Percentiles rank a stretch among this genome's conserved stretches.
Evolutionary conservation across 2,113 vertebrate species (phyloP).

Genomic region (Podarcis muralis): DNA sequence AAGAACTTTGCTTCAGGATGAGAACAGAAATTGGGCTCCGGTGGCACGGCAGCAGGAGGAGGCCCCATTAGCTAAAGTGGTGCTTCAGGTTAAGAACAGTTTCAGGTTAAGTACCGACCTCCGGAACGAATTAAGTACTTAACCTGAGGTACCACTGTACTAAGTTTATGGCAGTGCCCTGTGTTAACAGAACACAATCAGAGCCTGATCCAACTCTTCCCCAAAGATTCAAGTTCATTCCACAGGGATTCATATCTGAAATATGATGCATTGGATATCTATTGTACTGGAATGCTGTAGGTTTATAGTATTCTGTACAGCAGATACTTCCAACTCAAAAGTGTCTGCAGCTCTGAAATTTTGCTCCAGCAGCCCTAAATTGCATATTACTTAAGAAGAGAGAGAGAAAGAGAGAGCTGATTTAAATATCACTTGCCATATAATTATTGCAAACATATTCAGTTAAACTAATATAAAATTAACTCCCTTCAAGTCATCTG

Average conservation of each 20-base stretch:
- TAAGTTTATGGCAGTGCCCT: background rate
- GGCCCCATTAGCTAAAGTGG: too few species aligned
- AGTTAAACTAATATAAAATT: slow-evolving; percentile 52
- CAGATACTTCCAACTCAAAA: background rate
- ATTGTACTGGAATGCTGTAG: background rate
- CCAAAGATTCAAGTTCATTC: background rate
- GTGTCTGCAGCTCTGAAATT: background rate
- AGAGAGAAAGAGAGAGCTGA: slow-evolving; percentile 3
- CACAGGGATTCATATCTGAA: background rate
- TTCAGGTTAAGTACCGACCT: too few species aligned
- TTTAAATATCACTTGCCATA: slow-evolving; percentile 39
- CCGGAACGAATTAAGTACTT: too few species aligned
- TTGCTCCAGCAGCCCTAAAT: slow-evolving; percentile 1
- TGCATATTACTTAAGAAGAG: background rate
- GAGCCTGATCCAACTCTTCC: background rate
- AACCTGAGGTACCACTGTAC: too few species aligned
- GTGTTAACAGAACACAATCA: background rate
- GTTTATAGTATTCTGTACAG: background rate
- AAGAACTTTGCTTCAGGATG: too few species aligned
- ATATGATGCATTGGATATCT: background rate
- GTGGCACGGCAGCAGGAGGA: too few species aligned
- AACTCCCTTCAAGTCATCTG: slow-evolving; percentile 37
- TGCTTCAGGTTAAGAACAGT: too few species aligned
- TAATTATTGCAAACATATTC: slow-evolving; percentile 51
- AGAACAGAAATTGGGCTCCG: too few species aligned